Conservation (phyloP, 2,113 vertebrate species). For the Callionymus lyra region DNA sequence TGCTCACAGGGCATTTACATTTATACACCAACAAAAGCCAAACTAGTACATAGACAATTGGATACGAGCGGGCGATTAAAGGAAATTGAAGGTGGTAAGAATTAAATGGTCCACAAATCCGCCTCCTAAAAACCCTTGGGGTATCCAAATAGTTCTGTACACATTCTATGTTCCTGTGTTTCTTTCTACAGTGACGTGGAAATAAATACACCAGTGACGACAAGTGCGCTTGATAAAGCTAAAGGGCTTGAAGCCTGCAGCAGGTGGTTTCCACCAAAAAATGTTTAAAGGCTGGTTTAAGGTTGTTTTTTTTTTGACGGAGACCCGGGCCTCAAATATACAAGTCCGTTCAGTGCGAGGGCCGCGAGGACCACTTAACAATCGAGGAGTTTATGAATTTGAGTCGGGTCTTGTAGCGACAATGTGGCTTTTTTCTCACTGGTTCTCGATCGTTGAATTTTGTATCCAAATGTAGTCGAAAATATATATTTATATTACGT, state of each 20-base stretch:
- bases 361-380: slow-evolving; percentile 42
- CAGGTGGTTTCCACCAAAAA: slow-evolving; percentile 42
- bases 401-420: slow-evolving; percentile 41
- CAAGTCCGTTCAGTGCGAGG: slow-evolving; percentile 51
- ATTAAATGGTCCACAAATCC: too few relatives aligned
- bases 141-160: slow-evolving; percentile 32
- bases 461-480: slow-evolving; percentile 60
- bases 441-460: slow-evolving; percentile 32
- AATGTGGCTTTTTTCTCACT: slow-evolving; percentile 39
- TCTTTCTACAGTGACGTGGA: slow-evolving; percentile 46
- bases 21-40: slow-evolving; percentile 71
- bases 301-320: slow-evolving; percentile 42
- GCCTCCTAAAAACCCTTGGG: too few relatives aligned
- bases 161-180: slow-evolving; percentile 50
- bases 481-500: slow-evolving; percentile 72
- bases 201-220: slow-evolving; percentile 55
- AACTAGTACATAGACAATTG: slow-evolving; percentile 53
- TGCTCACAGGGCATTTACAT: slow-evolving; percentile 60
- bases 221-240: slow-evolving; percentile 44
- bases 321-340: slow-evolving; percentile 37
- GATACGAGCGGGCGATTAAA: slow-evolving; percentile 46
- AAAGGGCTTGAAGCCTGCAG: slow-evolving; percentile 52
- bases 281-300: slow-evolving; percentile 57
- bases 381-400: slow-evolving; percentile 39
- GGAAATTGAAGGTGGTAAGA: too few relatives aligned